Conservation (phyloP, 2,113 vertebrate genomes). For the Odontesthes bonariensis region DNA sequence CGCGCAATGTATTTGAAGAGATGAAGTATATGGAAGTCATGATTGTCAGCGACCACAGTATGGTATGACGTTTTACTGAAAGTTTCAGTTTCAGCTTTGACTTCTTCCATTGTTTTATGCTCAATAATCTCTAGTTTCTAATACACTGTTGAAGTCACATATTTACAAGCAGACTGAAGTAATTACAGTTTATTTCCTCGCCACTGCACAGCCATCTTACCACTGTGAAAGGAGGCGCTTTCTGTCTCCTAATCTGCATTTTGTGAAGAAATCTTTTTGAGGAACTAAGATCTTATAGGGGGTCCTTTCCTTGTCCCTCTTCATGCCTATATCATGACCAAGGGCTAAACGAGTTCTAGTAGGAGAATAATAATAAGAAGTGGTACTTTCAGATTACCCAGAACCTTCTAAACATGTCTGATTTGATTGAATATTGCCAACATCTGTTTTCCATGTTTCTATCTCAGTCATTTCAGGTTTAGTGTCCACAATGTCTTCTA, state of each 20-base stretch:
- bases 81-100: not conserved
- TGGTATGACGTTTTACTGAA: conserved; percentile 82
- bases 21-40: conserved; percentile 98
- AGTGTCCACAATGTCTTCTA: not conserved
- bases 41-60: conserved; percentile 96
- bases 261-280: not conserved
- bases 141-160: not conserved
- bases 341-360: not conserved
- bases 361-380: not conserved
- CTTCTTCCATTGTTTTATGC: not conserved
- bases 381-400: not conserved
- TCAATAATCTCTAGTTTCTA: not conserved
- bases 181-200: too few species aligned
- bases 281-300: not conserved
- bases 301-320: too few species aligned
- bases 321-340: too few species aligned
- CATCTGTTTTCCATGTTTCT: not conserved
- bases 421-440: too few species aligned
- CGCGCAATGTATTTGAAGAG: conserved; percentile 93
- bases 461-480: not conserved
- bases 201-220: not conserved
- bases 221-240: not conserved
- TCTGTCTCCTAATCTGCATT: not conserved
- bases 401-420: too few species aligned
- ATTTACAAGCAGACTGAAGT: not conserved